Base-by-base conservation (phyloP, 2,113 vertebrate genomes). In the Rafetus swinhoei region DNA sequence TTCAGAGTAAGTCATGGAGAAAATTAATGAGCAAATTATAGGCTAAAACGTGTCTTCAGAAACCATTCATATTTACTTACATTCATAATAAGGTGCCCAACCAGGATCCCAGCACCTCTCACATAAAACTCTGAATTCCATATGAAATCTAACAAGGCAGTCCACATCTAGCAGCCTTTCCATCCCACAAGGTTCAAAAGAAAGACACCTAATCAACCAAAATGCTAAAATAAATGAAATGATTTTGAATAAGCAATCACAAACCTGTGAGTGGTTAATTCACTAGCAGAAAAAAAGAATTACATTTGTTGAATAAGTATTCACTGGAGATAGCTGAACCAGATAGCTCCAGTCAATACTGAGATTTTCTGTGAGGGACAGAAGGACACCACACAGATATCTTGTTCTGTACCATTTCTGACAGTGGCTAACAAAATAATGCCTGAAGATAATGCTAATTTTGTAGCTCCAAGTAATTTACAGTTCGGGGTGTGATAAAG, bases 61-160 rank as follows among this genome's bases (percentile, higher is more conserved):
- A 86, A 22, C 52, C n/a, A 52, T 35, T 69, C 32, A 69, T 69
- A 69, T 35, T 69, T 35, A 69, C n/a, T 69, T 69, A 69, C 65
- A 69, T 27, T 90, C 57, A 69, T 87, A 87, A 88, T 84, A 91
- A 93, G 94, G 52, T 86, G 60, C 65, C 89, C 88, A 69, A 15
- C 83, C 0, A 83, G 77, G n/a, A 7, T 15, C 50, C 45, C 39
- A 25, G 6, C 93, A 62, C 77, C 85, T 92, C 39, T 90, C 79
- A 90, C 81, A 57, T 85, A 56, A 88, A 94, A 82, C 82, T 8
- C 6, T 55, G 65, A 82, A 93, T 87, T 29, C 59, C 39, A 29
- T 53, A 83, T 45, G 82, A 54, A 96, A 92, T 18, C 57, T 84
- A 91, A 90, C 12, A 76, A 88, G 93, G 50, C 35, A 95, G 27